Evolutionary conservation across 1,140 invertebrate species (phyloP), one percentile per base, ranked within the genome.

Genomic region (Anoplolepis gracilipes): DNA sequence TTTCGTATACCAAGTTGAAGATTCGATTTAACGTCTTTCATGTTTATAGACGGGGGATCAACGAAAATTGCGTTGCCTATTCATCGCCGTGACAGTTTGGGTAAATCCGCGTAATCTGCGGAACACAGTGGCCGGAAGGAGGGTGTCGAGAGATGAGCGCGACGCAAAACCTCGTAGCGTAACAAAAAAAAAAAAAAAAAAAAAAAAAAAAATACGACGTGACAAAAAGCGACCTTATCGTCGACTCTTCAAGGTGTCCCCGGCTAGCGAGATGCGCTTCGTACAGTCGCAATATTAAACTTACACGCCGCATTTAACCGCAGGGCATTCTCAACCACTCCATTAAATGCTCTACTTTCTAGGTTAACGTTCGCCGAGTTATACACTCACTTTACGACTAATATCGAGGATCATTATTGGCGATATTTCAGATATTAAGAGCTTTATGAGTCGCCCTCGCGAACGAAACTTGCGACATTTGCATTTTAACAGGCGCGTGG

Each of bases 21-120:
- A 76, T 76, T 76, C 55, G 19, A 78, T 78, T 65, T 78, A 78
- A 78, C 28, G n/a, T 78, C 61, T 65, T 42, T 78, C 61, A 78
- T 65, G 28, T 78, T 78, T 78, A 49, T 49, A 49, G 59, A 53
- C 28, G 28, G 11, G 6, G 16, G 6, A 78, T 78, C 30, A 39
- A 53, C 13, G 39, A 65, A 78, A 53, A 78, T 78, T 49, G 61
- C 61, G 13, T 65, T 53, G 39, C 28, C 19, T 42, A n/a, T 36
- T 33, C n/a, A 39, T 30, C 39, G 30, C 28, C 28, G 61, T 53
- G 76, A 53, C 76, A 22, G 13, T 25, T 13, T 22, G 39, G n/a
- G n/a, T 13, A 65, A 65, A 65, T 65, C 61, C 61, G 42, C 42
- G n/a, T 36, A 78, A 78, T 78, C 76, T 65, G 65, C 13, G n/a